phyloP scores from a whole-genome alignment of 2,797 vertebrate species.

The Orientallactaga sibirica region DNA sequence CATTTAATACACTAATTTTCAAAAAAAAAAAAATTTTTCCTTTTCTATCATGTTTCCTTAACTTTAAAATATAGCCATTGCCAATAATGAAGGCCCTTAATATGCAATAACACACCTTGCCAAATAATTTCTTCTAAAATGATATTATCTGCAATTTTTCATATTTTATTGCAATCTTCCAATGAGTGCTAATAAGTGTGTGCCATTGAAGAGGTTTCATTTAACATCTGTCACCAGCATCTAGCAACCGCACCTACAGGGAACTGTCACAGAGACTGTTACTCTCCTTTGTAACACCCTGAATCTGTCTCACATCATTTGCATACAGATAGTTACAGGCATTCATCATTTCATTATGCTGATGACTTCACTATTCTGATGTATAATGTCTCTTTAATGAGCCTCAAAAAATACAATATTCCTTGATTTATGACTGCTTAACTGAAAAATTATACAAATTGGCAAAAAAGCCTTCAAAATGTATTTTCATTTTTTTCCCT shows the following conservation, averaged over 20 bases:
- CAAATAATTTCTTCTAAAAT: slow-evolving; percentile 83
- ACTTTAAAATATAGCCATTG: slow-evolving; percentile 14
- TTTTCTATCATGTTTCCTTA: neutral
- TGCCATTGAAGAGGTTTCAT: slow-evolving; percentile 87
- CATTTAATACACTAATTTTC: slow-evolving; percentile 33
- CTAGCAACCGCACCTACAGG: slow-evolving; percentile 86
- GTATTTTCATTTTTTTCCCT: slow-evolving; percentile 86
- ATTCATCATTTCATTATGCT: slow-evolving; percentile 91
- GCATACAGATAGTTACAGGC: slow-evolving; percentile 88
- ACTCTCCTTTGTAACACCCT: slow-evolving; percentile 87
- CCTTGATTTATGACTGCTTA: slow-evolving; percentile 91
- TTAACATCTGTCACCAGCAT: slow-evolving; percentile 89
- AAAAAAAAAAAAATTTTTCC: slow-evolving; percentile 44
- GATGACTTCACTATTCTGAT: slow-evolving; percentile 89
- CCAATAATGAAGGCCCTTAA: slow-evolving; percentile 58
- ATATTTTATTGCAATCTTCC: slow-evolving; percentile 81
- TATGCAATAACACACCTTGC: slow-evolving; percentile 69
- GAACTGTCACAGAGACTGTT: slow-evolving; percentile 90
- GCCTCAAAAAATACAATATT: slow-evolving; percentile 91
- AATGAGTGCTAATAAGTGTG: slow-evolving; percentile 85
- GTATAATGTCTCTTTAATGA: slow-evolving; percentile 92
- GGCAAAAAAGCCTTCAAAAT: slow-evolving; percentile 86
- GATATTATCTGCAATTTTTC: slow-evolving; percentile 83
- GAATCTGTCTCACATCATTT: slow-evolving; percentile 90
- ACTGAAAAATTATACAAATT: slow-evolving; percentile 92